Base-by-base conservation (phyloP, 2,113 vertebrate genomes). In the Oriolus oriolus region DNA sequence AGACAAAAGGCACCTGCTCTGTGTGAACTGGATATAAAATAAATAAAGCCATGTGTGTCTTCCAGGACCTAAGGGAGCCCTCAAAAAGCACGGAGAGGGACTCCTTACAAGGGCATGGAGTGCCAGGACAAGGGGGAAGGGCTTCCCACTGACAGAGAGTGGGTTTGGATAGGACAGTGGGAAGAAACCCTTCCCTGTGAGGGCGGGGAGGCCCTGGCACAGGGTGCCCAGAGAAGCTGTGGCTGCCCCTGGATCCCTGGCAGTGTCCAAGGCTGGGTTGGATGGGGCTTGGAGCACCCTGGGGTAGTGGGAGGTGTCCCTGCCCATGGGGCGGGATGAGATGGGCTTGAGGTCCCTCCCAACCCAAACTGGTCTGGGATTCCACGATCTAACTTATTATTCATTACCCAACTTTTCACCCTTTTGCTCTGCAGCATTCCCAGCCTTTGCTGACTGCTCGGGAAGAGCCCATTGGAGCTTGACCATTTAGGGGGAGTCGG, bases 121-220 rank as follows among this genome's bases (percentile, higher is more conserved):
- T 22, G 53, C 26, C 39, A 66, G 33, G 9, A 39, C 6, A 14
- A 17, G 2, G 13, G 45, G 21, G 10, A 54, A 42, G 11, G 47
- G 15, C 14, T 69, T 69, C n/a, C 30, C 9, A 31, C 8, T 23
- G 24, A n/a, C 7, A 45, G 9, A 75, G 69, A 11, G 20, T 7
- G 12, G 41, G n/a, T 4, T 33, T 61, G 5, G 54, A 20, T 31
- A 1, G 35, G 26, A 10, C 13, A 16, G 35, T 20, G 4, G 41
- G 41, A 2, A 28, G 47, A 2, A 63, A 76, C 54, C 0, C 0
- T 21, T 16, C 7, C 7, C 20, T 47, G n/a, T 0, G 10, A 52
- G 52, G 37, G 44, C 17, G 27, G 3, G 1, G 1, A 64, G 35
- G 37, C 31, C 30, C 76, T 81, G 86, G 68, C 45, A 66, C 60